Percentiles rank a stretch among this genome's conserved stretches.
phyloP scores from a whole-genome alignment of 2,888 invertebrate genomes.

The Nephrotoma appendiculata region DNA sequence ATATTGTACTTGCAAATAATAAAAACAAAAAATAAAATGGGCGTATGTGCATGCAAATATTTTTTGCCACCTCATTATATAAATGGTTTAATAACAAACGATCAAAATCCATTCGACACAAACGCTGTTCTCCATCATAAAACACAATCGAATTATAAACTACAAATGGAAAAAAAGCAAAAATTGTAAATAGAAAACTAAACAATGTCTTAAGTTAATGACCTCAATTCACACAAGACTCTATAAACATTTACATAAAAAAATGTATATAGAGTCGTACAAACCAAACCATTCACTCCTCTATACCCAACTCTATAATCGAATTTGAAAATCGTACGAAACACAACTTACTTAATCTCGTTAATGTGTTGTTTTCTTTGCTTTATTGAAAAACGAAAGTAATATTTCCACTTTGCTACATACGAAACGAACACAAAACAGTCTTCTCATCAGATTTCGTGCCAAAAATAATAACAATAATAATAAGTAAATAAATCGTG shows the following conservation, averaged over 20 bases:
- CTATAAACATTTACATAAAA: neutral
- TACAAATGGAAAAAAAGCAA: neutral
- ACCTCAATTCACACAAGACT: neutral
- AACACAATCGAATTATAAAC: neutral
- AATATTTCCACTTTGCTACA: neutral
- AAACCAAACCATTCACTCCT: neutral
- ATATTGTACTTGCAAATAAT: neutral
- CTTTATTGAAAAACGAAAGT: neutral
- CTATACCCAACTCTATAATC: neutral
- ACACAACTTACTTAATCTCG: neutral
- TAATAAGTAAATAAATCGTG: neutral
- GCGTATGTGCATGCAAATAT: neutral
- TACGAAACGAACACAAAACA: neutral
- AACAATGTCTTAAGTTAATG: neutral
- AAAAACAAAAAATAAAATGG: neutral
- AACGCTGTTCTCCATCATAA: neutral
- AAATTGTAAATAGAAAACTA: neutral
- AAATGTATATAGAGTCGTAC: neutral
- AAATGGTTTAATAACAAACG: neutral
- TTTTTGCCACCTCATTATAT: neutral
- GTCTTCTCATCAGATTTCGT: neutral
- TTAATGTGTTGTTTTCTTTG: neutral
- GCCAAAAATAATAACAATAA: neutral
- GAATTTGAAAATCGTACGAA: neutral
- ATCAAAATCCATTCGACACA: neutral